Percentiles rank a stretch among this genome's conserved stretches.
Evolutionary conservation across 1,140 invertebrate species (phyloP).

Genomic region (Druon quercuslanigerum): DNA sequence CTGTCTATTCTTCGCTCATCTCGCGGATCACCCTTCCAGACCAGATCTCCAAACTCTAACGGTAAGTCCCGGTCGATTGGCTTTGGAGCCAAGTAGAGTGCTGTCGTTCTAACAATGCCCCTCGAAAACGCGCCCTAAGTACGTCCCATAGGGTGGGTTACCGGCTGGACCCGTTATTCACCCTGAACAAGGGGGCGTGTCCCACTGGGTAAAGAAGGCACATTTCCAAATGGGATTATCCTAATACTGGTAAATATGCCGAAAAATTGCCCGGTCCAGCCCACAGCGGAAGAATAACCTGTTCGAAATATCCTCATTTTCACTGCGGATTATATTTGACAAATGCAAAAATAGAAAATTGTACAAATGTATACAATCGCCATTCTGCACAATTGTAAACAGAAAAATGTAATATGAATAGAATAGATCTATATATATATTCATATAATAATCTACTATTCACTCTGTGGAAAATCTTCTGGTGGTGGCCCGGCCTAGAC

Average conservation of each 20-base stretch:
- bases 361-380: background rate
- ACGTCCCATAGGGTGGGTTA: slow-evolving; percentile 20
- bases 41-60: slow-evolving; percentile 6
- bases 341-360: background rate
- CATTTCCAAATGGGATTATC: slow-evolving; percentile 61
- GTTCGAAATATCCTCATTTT: slow-evolving; percentile 3
- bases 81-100: slow-evolving; percentile 32
- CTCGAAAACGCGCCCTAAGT: slow-evolving; percentile 6
- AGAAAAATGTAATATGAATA: too few species aligned
- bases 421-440: too few species aligned
- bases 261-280: slow-evolving; percentile 47
- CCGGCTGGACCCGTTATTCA: slow-evolving; percentile 39
- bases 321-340: background rate
- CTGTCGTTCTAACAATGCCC: slow-evolving; percentile 23
- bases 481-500: too few species aligned
- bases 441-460: too few species aligned
- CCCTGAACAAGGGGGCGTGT: slow-evolving; percentile 18
- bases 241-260: slow-evolving; percentile 58
- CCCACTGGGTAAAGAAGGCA: slow-evolving; percentile 26
- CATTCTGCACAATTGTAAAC: too few species aligned
- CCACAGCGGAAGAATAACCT: slow-evolving; percentile 28
- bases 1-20: slow-evolving; percentile 23
- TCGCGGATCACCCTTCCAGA: background rate
- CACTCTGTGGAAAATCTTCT: too few species aligned
- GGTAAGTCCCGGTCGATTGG: slow-evolving; percentile 32